Evolutionary conservation across 2,113 vertebrate species (phyloP).

Genomic region (Scomber scombrus): DNA sequence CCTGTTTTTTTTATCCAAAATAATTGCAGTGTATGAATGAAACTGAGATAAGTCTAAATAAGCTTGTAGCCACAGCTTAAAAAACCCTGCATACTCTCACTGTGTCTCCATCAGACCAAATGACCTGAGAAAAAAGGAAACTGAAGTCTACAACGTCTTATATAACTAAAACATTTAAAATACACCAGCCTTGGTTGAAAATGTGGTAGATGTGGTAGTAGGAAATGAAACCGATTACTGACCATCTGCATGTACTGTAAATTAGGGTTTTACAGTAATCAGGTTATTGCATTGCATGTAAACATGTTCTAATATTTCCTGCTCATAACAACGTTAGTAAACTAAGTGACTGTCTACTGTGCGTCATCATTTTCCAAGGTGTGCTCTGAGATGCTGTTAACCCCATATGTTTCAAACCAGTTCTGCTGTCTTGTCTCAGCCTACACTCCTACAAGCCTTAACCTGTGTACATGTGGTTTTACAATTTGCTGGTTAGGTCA

Average conservation of each 20-base stretch:
- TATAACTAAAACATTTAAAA: too few species aligned
- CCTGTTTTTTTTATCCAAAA: not conserved
- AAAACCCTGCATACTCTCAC: not conserved
- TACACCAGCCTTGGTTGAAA: too few species aligned
- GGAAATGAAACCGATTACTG: not conserved
- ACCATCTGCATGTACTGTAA: not conserved
- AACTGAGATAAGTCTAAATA: not conserved
- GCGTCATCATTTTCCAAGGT: slow-evolving; percentile 1
- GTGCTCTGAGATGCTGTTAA: slow-evolving; percentile 8
- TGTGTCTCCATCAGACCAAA: not conserved
- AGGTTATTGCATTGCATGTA: not conserved
- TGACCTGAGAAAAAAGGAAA: not conserved
- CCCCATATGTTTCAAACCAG: slow-evolving; percentile 18
- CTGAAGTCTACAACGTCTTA: too few species aligned
- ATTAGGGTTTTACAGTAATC: not conserved
- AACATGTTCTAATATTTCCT: slow-evolving; percentile 4
- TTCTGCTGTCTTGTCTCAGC: not conserved
- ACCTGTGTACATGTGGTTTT: not conserved
- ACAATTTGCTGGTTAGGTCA: slow-evolving; percentile 2
- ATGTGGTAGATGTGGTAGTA: too few species aligned
- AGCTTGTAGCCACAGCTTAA: not conserved
- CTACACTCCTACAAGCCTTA: not conserved
- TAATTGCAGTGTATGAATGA: not conserved
- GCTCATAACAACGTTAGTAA: slow-evolving; percentile 3
- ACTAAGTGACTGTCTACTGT: slow-evolving; percentile 3